These are phyloP conservation scores for Alviniconcha strummeri DNA, from an alignment of 2,888 invertebrate genomes.

Conservation along the genomic window DNA sequence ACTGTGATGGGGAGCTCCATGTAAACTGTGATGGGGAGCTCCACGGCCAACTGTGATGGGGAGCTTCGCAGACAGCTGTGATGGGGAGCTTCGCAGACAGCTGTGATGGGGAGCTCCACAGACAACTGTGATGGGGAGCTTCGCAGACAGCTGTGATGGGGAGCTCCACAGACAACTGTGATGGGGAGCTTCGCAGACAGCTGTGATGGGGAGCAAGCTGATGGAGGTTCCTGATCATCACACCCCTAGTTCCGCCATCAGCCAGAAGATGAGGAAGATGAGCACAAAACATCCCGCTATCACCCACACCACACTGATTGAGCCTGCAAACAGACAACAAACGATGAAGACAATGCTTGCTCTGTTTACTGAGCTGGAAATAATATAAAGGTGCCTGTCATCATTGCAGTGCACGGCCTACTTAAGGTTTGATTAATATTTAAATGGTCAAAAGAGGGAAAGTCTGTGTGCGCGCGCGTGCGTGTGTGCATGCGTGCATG, in stretches of 20 bases:
- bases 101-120: background rate
- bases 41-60: background rate
- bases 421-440: background rate
- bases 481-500: background rate
- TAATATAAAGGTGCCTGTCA: background rate
- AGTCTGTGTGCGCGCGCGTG: background rate
- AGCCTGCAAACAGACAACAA: constrained; percentile 47
- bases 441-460: background rate
- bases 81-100: no score
- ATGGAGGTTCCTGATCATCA: constrained; percentile 37
- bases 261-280: constrained; percentile 62
- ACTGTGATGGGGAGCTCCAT: background rate
- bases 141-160: background rate
- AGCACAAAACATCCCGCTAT: constrained; percentile 55
- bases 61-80: background rate
- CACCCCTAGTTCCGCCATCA: constrained; percentile 61
- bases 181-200: no score
- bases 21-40: background rate
- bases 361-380: background rate
- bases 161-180: background rate
- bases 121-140: background rate
- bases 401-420: background rate
- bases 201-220: background rate
- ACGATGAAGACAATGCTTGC: background rate
- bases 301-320: constrained; percentile 55